Evolutionary conservation across 2,113 vertebrate species (phyloP), one percentile per base, ranked within the genome.

Genomic region (Piaya cayana): DNA sequence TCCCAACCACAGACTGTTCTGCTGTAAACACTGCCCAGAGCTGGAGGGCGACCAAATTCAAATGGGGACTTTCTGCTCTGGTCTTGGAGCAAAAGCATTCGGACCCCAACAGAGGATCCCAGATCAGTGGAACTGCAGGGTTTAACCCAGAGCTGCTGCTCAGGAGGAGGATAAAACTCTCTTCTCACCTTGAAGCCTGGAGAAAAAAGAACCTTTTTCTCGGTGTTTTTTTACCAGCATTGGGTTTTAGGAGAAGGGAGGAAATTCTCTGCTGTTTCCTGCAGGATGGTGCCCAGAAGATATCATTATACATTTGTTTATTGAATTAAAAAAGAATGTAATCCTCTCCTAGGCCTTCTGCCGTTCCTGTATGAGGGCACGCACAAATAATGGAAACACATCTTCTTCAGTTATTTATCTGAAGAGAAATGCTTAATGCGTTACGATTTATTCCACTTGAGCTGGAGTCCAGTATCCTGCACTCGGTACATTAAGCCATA

Each of bases 361-460:
- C 75, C 75, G 76, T 82, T 55, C 86, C 82, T 71, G 53, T n/a
- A 22, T 34, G 69, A 85, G 65, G 65, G 83, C 86, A 86, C n/a
- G 79, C 70, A 69, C 79, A 69, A 84, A 80, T 71, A 81, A 96
- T 74, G 72, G 94, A 82, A 93, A 71, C 42, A n/a, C 55, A 74
- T 91, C 91, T 84, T 67, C 84, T 55, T 22, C 59, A 45, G 87
- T 77, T 69, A 72, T 88, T 79, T 85, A 39, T 71, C 71, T 60
- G 45, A 90, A 72, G 93, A 93, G 82, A 90, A 95, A 96, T 63
- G 42, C 71, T 87, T 90, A 92, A 95, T 92, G 86, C 5, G 1
- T 55, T 32, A 52, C 17, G 59, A 88, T 91, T 4, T 58, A 84
- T 47, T n/a, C 76, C 53, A 68, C 95, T 91, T 52, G 80, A 88